These are phyloP conservation scores for Lycocerus yunnanus DNA, from an alignment of 2,888 invertebrate species.

Conservation along the genomic window DNA sequence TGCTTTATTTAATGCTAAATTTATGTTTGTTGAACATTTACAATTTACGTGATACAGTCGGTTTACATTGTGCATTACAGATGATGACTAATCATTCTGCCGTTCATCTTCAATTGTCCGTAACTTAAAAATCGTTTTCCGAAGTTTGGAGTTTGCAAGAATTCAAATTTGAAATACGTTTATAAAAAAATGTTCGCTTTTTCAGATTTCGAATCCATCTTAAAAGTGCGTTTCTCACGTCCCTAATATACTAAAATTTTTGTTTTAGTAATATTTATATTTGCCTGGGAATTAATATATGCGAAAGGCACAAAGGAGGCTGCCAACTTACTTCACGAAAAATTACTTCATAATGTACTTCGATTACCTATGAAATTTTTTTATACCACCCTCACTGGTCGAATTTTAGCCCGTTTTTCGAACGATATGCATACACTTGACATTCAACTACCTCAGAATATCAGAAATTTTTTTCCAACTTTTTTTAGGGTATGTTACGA, in stretches of 20 bases:
- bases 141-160: background rate
- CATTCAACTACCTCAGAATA: slow-evolving; percentile 57
- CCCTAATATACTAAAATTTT: background rate
- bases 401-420: slow-evolving; percentile 72
- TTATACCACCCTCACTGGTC: slow-evolving; percentile 75
- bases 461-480: slow-evolving; percentile 14
- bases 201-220: background rate
- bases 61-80: too few relatives aligned
- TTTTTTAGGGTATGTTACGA: slow-evolving; percentile 34
- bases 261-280: slow-evolving; percentile 24
- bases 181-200: background rate
- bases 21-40: too few relatives aligned
- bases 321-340: slow-evolving; percentile 62
- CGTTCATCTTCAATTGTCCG: background rate
- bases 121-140: background rate
- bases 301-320: slow-evolving; percentile 55
- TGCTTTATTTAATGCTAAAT: too few relatives aligned
- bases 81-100: too few relatives aligned
- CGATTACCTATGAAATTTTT: slow-evolving; percentile 73
- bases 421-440: slow-evolving; percentile 74
- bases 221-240: background rate
- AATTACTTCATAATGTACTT: slow-evolving; percentile 64
- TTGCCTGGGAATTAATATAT: slow-evolving; percentile 56
- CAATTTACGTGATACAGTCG: too few relatives aligned
- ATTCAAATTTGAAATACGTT: background rate